These are phyloP conservation scores for Anoura caudifer DNA, from an alignment of 2,113 vertebrate species.

Conservation along the genomic window DNA sequence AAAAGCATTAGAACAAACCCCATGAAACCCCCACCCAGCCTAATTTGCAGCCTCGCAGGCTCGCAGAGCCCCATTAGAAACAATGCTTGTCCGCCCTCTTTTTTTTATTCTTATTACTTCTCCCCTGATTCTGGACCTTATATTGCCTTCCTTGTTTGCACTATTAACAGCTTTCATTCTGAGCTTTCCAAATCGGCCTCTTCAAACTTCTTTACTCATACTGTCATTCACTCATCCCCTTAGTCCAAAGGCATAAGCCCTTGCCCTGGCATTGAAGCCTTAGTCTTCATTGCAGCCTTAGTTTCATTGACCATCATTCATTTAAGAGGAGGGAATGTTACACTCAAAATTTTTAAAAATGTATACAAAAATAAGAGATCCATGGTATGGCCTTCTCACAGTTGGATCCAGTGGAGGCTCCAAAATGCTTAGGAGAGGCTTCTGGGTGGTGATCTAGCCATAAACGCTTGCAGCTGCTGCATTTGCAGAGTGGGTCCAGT, in stretches of 20 bases:
- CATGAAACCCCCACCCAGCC: accelerated
- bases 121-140: background rate
- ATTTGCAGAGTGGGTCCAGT: too few relatives aligned
- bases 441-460: too few relatives aligned
- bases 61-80: background rate
- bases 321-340: too few relatives aligned
- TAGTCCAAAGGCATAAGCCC: background rate
- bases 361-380: background rate
- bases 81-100: background rate
- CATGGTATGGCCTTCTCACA: background rate
- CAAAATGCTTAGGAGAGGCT: background rate
- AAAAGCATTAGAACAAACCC: background rate
- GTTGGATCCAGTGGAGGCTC: background rate
- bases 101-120: background rate
- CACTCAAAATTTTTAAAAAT: too few relatives aligned
- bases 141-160: background rate
- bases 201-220: background rate
- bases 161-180: background rate
- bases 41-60: too few relatives aligned
- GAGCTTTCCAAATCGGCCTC: background rate
- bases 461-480: background rate
- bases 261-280: background rate
- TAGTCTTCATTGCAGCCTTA: background rate
- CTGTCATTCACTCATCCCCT: accelerated
- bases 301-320: background rate